These are phyloP conservation scores for Melanotaenia trifasciata DNA, from an alignment of 2,797 vertebrate genomes.

Conservation along the genomic window DNA sequence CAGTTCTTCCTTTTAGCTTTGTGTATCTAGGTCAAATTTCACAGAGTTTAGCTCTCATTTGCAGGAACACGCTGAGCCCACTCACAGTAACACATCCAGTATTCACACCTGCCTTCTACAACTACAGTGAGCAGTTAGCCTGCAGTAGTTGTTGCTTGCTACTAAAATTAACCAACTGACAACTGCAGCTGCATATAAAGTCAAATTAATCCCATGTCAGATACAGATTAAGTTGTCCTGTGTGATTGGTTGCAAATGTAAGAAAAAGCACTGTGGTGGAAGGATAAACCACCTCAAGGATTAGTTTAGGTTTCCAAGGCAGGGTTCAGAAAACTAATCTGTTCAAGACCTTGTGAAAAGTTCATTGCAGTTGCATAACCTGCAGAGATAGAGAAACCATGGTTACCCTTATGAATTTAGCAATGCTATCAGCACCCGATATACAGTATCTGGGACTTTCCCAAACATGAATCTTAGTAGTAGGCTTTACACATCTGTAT, in stretches of 20 bases:
- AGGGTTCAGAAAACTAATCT: conserved; percentile 32
- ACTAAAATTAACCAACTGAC: conserved; percentile 59
- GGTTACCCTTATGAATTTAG: conserved; percentile 9
- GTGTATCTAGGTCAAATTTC: conserved; percentile 6
- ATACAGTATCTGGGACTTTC: background rate
- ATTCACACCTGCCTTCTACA: background rate
- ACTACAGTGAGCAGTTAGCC: background rate
- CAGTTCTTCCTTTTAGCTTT: background rate
- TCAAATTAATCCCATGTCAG: conserved; percentile 51
- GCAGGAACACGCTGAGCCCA: background rate
- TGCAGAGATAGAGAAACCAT: background rate
- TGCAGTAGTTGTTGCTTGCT: conserved; percentile 1
- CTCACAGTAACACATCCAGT: background rate
- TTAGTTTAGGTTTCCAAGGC: conserved; percentile 50
- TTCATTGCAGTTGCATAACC: conserved; percentile 30
- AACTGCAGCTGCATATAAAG: conserved; percentile 39
- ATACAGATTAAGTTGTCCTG: conserved; percentile 51
- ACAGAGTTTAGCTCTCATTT: background rate
- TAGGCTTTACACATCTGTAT: conserved; percentile 2
- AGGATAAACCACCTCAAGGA: conserved; percentile 41
- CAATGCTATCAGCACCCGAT: background rate
- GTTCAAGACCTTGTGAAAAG: conserved; percentile 20
- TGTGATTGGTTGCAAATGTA: conserved; percentile 32
- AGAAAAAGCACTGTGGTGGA: conserved; percentile 14
- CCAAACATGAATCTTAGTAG: background rate